Base-by-base conservation (phyloP, 2,113 vertebrate species). In the Oncorhynchus keta region DNA sequence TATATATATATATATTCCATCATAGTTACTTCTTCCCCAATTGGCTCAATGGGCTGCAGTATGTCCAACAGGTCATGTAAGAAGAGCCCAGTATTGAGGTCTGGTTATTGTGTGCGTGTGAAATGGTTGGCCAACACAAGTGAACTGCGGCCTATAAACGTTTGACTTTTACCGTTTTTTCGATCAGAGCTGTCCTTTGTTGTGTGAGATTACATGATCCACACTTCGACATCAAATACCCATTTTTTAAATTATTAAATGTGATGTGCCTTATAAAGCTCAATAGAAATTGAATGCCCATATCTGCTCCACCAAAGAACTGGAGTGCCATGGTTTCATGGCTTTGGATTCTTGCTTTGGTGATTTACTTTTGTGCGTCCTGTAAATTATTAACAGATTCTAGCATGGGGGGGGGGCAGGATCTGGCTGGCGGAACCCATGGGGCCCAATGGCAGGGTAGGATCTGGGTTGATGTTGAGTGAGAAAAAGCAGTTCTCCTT, bases 381-480 rank as follows among this genome's bases (percentile, higher is more conserved):
- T 78, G 79, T 79, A 87, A 92, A 89, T 91, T 73, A 89, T 89
- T 85, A 89, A 74, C 89, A 87, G 87, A 83, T 80, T 67, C 18
- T 68, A 82, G 75, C 66, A 65, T 12, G 3, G 30, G 71, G 59
- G 30, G 30, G 30, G 57, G 82, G 79, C 77, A 86, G 82, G 45
- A 87, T 82, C 78, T 70, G 72, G 72, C 75, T 67, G 28, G 71
- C 45, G 78, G 80, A 87, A 78, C 68, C 82, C 70, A 66, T 28
- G 70, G 64, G 77, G 65, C 6, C 71, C 76, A 76, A 61, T 62
- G 80, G 32, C 76, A 76, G 45, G 48, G 70, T 68, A 77, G 68
- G 30, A 77, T 70, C 28, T 35, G 73, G 72, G 76, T 55, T 68
- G 30, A 76, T 57, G 57, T 79, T 79, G 59, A 83, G 73, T 84